A percentile compares a stretch with the other conserved stretches of the same genome.
phyloP scores from a whole-genome alignment of 2,113 vertebrate species.

The Hyperopisus bebe region DNA sequence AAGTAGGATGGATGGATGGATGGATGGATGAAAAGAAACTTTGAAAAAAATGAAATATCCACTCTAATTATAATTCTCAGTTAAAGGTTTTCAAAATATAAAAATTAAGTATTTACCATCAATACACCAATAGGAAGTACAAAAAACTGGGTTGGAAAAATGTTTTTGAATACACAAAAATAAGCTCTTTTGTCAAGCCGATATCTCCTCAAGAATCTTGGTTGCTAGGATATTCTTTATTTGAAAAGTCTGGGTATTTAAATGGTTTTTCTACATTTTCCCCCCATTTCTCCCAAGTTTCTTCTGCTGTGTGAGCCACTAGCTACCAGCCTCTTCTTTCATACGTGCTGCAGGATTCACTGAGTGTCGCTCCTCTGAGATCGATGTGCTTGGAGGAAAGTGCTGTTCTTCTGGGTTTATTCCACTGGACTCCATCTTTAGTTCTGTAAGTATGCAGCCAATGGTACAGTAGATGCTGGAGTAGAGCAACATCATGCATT shows the following conservation, averaged over 20 bases:
- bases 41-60: background rate
- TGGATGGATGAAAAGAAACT: background rate
- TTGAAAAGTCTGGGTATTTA: background rate
- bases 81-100: background rate
- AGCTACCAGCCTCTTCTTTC: background rate
- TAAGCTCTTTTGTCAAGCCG: background rate
- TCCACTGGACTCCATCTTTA: background rate
- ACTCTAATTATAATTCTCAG: background rate
- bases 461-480: background rate
- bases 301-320: background rate
- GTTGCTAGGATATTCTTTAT: background rate
- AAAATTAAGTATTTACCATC: background rate
- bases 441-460: background rate
- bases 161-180: background rate
- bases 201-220: background rate
- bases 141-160: background rate
- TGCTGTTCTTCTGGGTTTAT: background rate
- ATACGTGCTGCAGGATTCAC: background rate
- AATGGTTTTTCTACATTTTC: background rate
- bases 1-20: background rate
- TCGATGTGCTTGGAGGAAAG: background rate
- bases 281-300: background rate
- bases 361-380: background rate
- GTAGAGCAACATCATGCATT: background rate
- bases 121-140: background rate